A percentile compares a stretch with the other conserved stretches of the same genome.
phyloP scores from a whole-genome alignment of 2,888 invertebrate genomes.

The Lycia hirtaria region DNA sequence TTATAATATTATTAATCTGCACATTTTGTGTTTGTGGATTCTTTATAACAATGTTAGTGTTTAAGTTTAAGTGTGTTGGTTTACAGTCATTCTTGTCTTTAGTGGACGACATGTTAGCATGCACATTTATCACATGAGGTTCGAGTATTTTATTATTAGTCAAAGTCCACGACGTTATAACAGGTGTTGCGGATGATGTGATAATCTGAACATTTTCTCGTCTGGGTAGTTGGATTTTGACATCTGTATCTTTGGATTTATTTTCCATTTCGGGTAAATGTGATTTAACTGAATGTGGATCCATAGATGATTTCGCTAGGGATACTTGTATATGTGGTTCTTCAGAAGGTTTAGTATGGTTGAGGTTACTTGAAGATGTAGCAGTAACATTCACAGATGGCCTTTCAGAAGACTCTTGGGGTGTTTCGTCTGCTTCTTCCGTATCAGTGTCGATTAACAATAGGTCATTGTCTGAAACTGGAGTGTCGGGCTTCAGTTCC shows the following conservation, averaged over 20 bases:
- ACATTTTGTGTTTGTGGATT: slow-evolving; percentile 60
- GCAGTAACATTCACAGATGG: slow-evolving; percentile 70
- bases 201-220: slow-evolving; percentile 65
- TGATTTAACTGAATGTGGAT: slow-evolving; percentile 13
- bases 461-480: slow-evolving; percentile 92
- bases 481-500: slow-evolving; percentile 93
- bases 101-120: slow-evolving; percentile 52
- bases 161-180: slow-evolving; percentile 85
- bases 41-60: slow-evolving; percentile 76
- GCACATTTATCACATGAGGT: slow-evolving; percentile 69
- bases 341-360: slow-evolving; percentile 71
- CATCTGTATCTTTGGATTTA: slow-evolving; percentile 62
- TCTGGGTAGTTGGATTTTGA: slow-evolving; percentile 65
- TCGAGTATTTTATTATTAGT: slow-evolving; percentile 78
- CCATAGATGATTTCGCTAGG: slow-evolving; percentile 20
- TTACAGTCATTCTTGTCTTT: slow-evolving; percentile 69
- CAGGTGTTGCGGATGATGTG: slow-evolving; percentile 77
- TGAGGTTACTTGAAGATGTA: slow-evolving; percentile 53
- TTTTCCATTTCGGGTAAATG: slow-evolving; percentile 54
- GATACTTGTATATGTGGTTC: slow-evolving; percentile 34
- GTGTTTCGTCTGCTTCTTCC: slow-evolving; percentile 88
- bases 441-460: slow-evolving; percentile 95
- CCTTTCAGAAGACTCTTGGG: slow-evolving; percentile 75
- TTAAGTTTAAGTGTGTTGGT: slow-evolving; percentile 68
- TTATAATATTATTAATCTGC: slow-evolving; percentile 57